These are phyloP conservation scores for Telmatherina bonti DNA, from an alignment of 2,797 vertebrate species.

Conservation along the genomic window DNA sequence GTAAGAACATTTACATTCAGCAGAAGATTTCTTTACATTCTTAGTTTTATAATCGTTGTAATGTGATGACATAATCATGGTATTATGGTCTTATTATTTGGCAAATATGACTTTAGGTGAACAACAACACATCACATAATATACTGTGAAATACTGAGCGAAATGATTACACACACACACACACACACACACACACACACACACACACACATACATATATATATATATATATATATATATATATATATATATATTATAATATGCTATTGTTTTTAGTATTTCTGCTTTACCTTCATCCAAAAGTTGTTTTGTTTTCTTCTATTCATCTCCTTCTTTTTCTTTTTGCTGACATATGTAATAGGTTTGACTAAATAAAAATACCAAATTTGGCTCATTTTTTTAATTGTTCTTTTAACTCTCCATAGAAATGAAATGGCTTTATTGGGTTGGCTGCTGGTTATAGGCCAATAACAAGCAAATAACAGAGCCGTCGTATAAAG, in stretches of 20 bases:
- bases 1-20: too few species aligned
- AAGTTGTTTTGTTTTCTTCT: background rate
- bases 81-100: background rate
- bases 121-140: background rate
- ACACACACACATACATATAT: too few species aligned
- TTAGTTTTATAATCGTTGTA: background rate
- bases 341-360: slow-evolving; percentile 2
- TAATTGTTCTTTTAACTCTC: background rate
- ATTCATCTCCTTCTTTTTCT: background rate
- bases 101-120: background rate
- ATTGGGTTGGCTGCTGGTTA: slow-evolving; percentile 11
- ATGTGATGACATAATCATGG: background rate
- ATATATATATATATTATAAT: background rate
- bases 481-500: slow-evolving; percentile 31
- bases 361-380: too few species aligned
- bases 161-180: background rate
- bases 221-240: too few species aligned
- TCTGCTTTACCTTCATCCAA: background rate
- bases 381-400: background rate
- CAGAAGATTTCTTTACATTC: background rate
- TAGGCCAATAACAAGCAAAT: background rate
- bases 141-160: background rate
- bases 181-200: too few species aligned
- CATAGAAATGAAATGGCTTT: background rate
- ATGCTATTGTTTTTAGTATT: background rate